Conservation (phyloP, 2,113 vertebrate genomes). For the Todiramphus saurophagus region DNA sequence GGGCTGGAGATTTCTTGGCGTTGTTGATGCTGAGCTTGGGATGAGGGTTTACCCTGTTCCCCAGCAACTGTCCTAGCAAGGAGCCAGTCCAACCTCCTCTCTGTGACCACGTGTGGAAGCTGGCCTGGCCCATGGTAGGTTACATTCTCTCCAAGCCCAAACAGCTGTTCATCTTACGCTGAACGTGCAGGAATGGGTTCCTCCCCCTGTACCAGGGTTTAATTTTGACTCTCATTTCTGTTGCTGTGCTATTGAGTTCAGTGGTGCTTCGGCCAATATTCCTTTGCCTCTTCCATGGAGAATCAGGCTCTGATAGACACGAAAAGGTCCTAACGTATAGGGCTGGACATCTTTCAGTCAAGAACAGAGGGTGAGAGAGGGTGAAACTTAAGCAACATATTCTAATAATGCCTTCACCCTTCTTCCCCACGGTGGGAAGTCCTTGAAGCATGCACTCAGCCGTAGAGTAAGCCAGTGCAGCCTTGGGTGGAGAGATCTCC, state of each 20-base stretch:
- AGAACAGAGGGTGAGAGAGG: not conserved
- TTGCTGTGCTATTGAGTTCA: not conserved
- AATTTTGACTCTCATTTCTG: not conserved
- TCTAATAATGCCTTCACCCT: not conserved
- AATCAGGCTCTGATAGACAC: not conserved
- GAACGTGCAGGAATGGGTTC: conserved; percentile 22
- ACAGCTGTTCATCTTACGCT: conserved; percentile 36
- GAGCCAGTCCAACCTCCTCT: not conserved
- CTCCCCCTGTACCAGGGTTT: not conserved
- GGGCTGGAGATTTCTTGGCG: not conserved
- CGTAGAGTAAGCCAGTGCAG: not conserved
- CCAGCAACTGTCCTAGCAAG: not conserved
- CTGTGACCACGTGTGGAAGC: conserved; percentile 28
- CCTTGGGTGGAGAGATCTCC: not conserved
- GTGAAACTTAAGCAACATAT: not conserved
- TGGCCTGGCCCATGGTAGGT: conserved; percentile 17
- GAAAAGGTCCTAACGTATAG: not conserved
- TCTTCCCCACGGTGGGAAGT: not conserved
- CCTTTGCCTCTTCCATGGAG: not conserved
- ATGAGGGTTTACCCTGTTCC: not conserved
- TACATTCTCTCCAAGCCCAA: conserved; percentile 21
- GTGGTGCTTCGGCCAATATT: not conserved
- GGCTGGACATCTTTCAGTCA: not conserved
- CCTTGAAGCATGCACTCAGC: not conserved
- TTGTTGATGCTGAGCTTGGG: not conserved